phyloP scores from a whole-genome alignment of 2,797 vertebrate genomes.

The Sciurus carolinensis region DNA sequence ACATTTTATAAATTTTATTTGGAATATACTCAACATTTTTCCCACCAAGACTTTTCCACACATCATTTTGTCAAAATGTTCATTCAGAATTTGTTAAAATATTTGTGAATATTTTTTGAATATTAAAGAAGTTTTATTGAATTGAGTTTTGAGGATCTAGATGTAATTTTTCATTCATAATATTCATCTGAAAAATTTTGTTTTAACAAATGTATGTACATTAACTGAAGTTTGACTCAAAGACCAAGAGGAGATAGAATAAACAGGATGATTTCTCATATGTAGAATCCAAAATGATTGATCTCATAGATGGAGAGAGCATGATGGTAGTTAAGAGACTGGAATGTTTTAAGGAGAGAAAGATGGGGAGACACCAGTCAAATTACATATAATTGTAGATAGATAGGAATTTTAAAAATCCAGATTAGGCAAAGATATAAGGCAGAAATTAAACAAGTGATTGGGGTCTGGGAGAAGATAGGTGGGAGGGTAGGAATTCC shows the following conservation, averaged over 20 bases:
- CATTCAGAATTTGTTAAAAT: slow-evolving; percentile 51
- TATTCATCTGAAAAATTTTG: not conserved
- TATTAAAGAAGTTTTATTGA: not conserved
- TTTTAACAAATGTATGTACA: not conserved
- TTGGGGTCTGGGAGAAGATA: too few species aligned
- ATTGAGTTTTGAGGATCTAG: not conserved
- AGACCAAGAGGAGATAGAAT: not conserved
- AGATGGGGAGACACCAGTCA: not conserved
- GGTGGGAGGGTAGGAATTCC: not conserved
- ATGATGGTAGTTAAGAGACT: not conserved
- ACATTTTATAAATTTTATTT: slow-evolving; percentile 49
- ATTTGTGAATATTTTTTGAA: slow-evolving; percentile 42
- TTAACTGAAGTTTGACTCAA: not conserved
- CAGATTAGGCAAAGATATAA: not conserved
- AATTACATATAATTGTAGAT: not conserved
- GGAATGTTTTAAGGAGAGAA: too few species aligned
- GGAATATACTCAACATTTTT: slow-evolving; percentile 43
- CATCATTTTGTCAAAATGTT: slow-evolving; percentile 36
- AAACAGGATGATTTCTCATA: not conserved
- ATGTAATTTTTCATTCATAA: slow-evolving; percentile 45
- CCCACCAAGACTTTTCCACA: not conserved
- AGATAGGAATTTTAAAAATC: not conserved
- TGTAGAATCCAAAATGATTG: not conserved
- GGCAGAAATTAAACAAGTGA: not conserved
- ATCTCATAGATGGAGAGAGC: not conserved